A percentile compares a stretch with the other conserved stretches of the same genome.
Evolutionary conservation across 2,113 vertebrate genomes (phyloP).

Genomic region (Vombatus ursinus): DNA sequence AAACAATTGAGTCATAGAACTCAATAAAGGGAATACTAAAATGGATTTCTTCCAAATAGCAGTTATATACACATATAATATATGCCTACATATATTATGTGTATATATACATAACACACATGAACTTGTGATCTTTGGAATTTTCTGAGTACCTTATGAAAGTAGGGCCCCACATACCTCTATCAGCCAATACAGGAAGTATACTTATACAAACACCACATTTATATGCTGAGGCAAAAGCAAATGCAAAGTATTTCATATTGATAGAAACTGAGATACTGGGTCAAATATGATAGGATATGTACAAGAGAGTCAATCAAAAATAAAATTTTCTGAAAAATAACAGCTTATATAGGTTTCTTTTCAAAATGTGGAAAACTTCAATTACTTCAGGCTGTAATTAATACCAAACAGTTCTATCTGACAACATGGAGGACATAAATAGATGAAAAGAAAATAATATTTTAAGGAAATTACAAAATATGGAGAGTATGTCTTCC

Average conservation of each 20-base stretch:
- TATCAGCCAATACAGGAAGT: neutral
- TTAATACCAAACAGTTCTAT: neutral
- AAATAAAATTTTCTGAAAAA: neutral
- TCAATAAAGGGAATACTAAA: neutral
- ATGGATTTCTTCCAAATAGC: neutral
- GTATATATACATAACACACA: too few relatives aligned
- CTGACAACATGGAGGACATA: neutral
- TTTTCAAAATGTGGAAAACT: neutral
- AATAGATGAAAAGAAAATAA: neutral
- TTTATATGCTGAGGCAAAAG: neutral
- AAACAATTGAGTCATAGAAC: neutral
- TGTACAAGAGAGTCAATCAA: neutral
- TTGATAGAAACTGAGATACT: neutral
- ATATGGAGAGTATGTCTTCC: neutral
- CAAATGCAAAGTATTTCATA: neutral
- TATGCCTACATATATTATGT: neutral
- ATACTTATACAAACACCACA: neutral
- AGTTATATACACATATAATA: neutral
- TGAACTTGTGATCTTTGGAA: neutral
- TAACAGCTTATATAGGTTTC: neutral
- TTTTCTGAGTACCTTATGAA: neutral
- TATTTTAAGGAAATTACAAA: neutral
- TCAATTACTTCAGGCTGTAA: neutral
- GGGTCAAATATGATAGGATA: neutral
- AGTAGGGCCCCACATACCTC: neutral